Conservation (phyloP, 64 coral and sea anemone species). For the Porites australiensis region DNA sequence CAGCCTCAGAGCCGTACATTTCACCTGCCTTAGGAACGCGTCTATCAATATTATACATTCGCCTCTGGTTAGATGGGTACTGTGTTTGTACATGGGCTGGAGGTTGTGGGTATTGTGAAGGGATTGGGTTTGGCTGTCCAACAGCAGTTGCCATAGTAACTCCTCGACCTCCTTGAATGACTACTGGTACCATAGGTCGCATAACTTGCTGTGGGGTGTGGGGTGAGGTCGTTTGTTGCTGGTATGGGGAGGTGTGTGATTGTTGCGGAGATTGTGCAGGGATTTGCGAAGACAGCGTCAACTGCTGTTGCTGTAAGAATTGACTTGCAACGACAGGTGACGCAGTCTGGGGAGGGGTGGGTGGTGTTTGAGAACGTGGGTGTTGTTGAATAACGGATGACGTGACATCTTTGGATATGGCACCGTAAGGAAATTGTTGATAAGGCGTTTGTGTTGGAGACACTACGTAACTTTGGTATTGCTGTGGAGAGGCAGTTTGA, state of each 20-base stretch:
- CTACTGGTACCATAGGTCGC: constrained; percentile 77
- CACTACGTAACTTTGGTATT: constrained; percentile 57
- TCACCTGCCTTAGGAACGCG: constrained; percentile 74
- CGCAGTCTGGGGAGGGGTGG: constrained; percentile 91
- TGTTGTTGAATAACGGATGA: constrained; percentile 74
- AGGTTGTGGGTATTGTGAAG: constrained; percentile 62
- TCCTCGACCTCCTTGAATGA: constrained; percentile 74
- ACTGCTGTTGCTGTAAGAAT: constrained; percentile 61
- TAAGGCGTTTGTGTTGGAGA: constrained; percentile 53
- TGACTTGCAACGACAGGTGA: constrained; percentile 73
- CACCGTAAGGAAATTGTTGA: constrained; percentile 52
- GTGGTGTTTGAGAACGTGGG: constrained; percentile 87
- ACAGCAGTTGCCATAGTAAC: constrained; percentile 70
- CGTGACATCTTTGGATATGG: constrained; percentile 28
- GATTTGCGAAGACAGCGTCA: constrained; percentile 61
- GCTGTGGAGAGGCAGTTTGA: constrained; percentile 39
- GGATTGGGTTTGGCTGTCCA: constrained; percentile 56
- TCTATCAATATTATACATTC: constrained; percentile 77
- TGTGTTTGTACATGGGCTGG: constrained; percentile 74
- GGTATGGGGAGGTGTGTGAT: constrained; percentile 70
- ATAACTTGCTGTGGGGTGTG: constrained; percentile 80
- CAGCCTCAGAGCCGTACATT: constrained; percentile 69
- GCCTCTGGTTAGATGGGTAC: constrained; percentile 66
- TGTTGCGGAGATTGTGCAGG: constrained; percentile 60
- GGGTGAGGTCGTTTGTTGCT: constrained; percentile 60